These are phyloP conservation scores for Phrynocephalus vlangalii DNA, from an alignment of 2,797 vertebrate species.

Conservation along the genomic window DNA sequence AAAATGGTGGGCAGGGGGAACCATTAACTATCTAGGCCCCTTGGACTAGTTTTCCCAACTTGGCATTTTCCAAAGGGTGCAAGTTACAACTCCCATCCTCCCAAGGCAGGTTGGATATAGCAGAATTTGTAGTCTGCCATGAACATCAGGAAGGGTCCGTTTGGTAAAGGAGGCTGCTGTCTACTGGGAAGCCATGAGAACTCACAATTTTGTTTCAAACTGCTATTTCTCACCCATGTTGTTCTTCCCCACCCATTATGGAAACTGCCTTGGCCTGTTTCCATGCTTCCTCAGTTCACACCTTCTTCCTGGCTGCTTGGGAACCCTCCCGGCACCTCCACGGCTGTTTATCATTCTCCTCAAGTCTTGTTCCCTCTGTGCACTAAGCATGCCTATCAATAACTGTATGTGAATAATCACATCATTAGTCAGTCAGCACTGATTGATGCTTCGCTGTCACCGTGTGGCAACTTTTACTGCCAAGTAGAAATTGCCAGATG, in stretches of 20 bases:
- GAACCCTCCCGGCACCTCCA: background rate
- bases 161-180: too few relatives aligned
- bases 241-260: background rate
- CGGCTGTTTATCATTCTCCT: conserved; percentile 12
- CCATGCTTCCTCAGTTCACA: background rate
- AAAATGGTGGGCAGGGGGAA: too few relatives aligned
- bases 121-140: too few relatives aligned
- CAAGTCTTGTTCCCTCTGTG: background rate
- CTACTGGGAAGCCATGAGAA: too few relatives aligned
- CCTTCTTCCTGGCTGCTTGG: too few relatives aligned
- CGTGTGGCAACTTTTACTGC: conserved; percentile 29
- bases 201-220: background rate
- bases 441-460: conserved; percentile 26
- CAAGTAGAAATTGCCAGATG: conserved; percentile 44
- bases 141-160: too few relatives aligned
- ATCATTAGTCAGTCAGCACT: conserved; percentile 38
- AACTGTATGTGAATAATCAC: conserved; percentile 24
- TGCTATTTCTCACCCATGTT: background rate
- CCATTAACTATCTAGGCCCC: too few relatives aligned
- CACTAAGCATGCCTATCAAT: conserved; percentile 25
- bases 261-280: too few relatives aligned
- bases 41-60: too few relatives aligned
- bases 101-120: too few relatives aligned
- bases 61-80: too few relatives aligned
- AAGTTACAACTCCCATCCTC: too few relatives aligned